These are phyloP conservation scores for Oscheius sp. DNA, from an alignment of 1,140 invertebrate species.

Conservation along the genomic window DNA sequence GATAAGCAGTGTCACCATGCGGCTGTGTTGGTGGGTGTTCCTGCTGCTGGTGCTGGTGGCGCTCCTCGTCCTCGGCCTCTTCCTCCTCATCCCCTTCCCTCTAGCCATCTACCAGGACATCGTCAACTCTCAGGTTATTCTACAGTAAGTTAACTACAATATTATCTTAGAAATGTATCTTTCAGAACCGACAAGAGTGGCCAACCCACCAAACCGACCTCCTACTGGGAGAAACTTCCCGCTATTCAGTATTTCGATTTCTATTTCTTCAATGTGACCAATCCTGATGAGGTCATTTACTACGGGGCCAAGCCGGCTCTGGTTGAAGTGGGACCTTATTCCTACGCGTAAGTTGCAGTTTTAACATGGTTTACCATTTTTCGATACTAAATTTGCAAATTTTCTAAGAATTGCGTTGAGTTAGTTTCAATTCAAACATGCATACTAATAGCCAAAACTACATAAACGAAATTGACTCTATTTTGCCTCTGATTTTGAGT, in stretches of 20 bases:
- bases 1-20: slow-evolving; percentile 16
- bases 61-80: slow-evolving; percentile 16
- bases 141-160: neutral
- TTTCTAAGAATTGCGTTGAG: no score
- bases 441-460: no score
- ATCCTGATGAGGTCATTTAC: slow-evolving; percentile 35
- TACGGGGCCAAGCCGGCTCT: slow-evolving; percentile 10
- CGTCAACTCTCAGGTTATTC: slow-evolving; percentile 9
- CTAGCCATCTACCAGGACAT: slow-evolving; percentile 21
- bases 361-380: no score
- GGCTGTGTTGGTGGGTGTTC: slow-evolving; percentile 14
- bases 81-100: slow-evolving; percentile 34
- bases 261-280: slow-evolving; percentile 38
- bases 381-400: no score
- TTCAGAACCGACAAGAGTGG: neutral
- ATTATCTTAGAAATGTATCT: neutral
- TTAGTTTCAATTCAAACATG: no score
- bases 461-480: no score
- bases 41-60: slow-evolving; percentile 9
- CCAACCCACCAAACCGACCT: neutral
- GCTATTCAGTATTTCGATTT: slow-evolving; percentile 26
- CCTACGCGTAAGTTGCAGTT: slow-evolving; percentile 30
- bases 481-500: no score
- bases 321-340: slow-evolving; percentile 29
- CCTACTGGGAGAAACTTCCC: neutral